These are phyloP conservation scores for Matsumurasca onukii DNA, from an alignment of 1,140 invertebrate species.

Conservation along the genomic window DNA sequence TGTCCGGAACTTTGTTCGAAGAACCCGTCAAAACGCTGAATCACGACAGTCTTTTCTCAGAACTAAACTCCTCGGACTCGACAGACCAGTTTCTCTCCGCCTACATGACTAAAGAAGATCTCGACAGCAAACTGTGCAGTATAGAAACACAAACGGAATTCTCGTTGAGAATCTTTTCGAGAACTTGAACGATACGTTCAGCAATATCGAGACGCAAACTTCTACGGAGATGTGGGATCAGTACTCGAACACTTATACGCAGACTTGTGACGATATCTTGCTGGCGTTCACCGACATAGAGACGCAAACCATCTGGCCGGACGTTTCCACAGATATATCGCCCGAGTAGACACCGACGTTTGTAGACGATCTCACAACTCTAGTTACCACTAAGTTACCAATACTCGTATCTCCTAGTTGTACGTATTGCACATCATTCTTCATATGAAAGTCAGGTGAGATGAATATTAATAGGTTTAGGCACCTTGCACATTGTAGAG, in stretches of 20 bases:
- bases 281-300: slow-evolving; percentile 19
- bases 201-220: slow-evolving; percentile 20
- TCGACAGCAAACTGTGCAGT: slow-evolving; percentile 4
- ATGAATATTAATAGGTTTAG: no score
- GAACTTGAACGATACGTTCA: not conserved
- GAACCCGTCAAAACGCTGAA: not conserved
- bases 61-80: not conserved
- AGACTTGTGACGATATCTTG: slow-evolving; percentile 17
- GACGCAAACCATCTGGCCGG: not conserved
- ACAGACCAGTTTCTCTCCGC: not conserved
- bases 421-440: slow-evolving; percentile 16
- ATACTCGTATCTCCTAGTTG: not conserved
- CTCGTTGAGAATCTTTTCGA: not conserved
- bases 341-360: not conserved
- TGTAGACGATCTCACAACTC: no score
- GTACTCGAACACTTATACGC: slow-evolving; percentile 8
- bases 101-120: not conserved
- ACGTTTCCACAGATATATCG: not conserved
- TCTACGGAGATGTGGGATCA: slow-evolving; percentile 14
- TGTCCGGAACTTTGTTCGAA: not conserved
- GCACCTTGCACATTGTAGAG: no score
- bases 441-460: no score
- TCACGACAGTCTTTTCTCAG: not conserved
- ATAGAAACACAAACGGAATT: slow-evolving; percentile 18
- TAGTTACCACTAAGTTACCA: slow-evolving; percentile 20